phyloP scores from a whole-genome alignment of 2,113 vertebrate genomes.

The Megaceryle torquata region DNA sequence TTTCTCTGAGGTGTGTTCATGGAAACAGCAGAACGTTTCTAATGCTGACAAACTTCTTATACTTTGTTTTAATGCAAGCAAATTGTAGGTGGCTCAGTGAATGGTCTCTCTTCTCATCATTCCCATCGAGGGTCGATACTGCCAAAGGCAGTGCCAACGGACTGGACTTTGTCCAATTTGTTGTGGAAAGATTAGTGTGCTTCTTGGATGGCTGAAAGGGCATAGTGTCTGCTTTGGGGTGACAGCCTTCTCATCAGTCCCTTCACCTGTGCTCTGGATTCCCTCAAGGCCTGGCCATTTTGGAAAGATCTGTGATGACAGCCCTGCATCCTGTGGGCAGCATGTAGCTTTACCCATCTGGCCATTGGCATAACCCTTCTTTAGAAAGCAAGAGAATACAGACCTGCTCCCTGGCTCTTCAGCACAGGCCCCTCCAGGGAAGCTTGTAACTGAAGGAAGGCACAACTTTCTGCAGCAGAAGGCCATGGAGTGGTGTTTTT shows the following conservation, averaged over 20 bases:
- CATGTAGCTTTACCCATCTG: not conserved
- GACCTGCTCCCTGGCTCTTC: not conserved
- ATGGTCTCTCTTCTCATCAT: not conserved
- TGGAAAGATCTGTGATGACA: not conserved
- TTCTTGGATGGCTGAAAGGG: not conserved
- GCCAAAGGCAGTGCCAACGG: not conserved
- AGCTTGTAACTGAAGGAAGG: not conserved
- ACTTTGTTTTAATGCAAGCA: not conserved
- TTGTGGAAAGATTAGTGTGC: not conserved
- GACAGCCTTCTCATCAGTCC: not conserved
- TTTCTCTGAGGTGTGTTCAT: not conserved
- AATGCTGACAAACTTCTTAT: not conserved
- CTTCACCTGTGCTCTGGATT: not conserved
- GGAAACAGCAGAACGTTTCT: not conserved
- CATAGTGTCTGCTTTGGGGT: not conserved
- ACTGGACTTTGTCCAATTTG: not conserved
- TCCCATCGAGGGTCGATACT: not conserved
- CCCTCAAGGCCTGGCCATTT: not conserved
- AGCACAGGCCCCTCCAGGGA: rapidly evolving
- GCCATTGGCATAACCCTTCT: not conserved
- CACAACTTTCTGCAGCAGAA: not conserved
- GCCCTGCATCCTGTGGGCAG: not conserved
- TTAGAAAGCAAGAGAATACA: not conserved
- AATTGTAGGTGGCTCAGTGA: not conserved
- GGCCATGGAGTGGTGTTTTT: rapidly evolving